These are phyloP conservation scores for Choreutis nemorana DNA, from an alignment of 2,888 invertebrate genomes.

Conservation along the genomic window DNA sequence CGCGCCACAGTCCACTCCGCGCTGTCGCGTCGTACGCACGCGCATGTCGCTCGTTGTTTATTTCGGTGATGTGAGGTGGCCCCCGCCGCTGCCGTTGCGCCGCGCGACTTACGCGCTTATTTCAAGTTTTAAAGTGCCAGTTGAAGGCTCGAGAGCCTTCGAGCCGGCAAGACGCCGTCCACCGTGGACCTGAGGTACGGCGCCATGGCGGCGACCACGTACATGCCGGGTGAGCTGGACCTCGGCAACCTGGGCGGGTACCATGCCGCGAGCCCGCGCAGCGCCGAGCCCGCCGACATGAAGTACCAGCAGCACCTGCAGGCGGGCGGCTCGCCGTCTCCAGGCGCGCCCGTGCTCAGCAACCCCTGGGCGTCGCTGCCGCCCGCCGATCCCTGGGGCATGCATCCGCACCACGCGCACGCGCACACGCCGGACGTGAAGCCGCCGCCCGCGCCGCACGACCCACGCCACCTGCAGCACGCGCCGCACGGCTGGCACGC, in stretches of 20 bases:
- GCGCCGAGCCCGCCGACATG: slow-evolving; percentile 92
- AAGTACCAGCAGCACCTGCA: slow-evolving; percentile 93
- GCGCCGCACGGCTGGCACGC: slow-evolving; percentile 87
- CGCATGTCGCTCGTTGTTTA: slow-evolving; percentile 63
- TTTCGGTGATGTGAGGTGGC: slow-evolving; percentile 62
- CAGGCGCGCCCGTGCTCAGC: slow-evolving; percentile 62
- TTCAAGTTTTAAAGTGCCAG: slow-evolving; percentile 55
- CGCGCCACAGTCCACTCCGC: slow-evolving; percentile 57
- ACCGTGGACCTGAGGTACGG: slow-evolving; percentile 70
- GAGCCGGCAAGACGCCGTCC: slow-evolving; percentile 71
- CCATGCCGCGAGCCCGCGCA: slow-evolving; percentile 85
- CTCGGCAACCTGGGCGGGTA: slow-evolving; percentile 83
- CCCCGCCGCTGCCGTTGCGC: slow-evolving; percentile 58
- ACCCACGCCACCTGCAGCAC: slow-evolving; percentile 59
- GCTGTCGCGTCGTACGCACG: slow-evolving; percentile 68
- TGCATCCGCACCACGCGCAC: slow-evolving; percentile 82
- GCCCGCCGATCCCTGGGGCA: slow-evolving; percentile 83
- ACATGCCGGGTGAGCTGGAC: slow-evolving; percentile 90
- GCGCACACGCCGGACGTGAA: slow-evolving; percentile 81
- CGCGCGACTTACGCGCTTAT: slow-evolving; percentile 57
- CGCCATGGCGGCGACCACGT: slow-evolving; percentile 96
- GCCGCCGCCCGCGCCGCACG: slow-evolving; percentile 75
- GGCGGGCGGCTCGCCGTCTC: slow-evolving; percentile 69
- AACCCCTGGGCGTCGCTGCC: slow-evolving; percentile 88
- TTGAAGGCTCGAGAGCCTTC: slow-evolving; percentile 65